Evolutionary conservation across 2,888 invertebrate species (phyloP).

Genomic region (Lasioglossum figueresi): DNA sequence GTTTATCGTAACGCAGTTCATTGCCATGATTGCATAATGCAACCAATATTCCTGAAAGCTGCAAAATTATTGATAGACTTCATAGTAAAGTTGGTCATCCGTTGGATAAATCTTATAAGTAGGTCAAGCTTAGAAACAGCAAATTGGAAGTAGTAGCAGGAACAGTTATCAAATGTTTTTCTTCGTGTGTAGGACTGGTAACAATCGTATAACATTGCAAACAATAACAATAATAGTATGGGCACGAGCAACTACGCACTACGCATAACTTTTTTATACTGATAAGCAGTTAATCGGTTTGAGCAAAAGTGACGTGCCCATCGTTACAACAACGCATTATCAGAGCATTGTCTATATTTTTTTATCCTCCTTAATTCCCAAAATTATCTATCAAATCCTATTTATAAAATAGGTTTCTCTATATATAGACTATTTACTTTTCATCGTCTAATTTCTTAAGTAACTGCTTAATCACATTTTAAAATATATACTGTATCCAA

Average conservation of each 20-base stretch:
- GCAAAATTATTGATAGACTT: constrained; percentile 17
- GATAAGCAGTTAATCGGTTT: constrained; percentile 36
- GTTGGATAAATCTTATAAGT: constrained; percentile 70
- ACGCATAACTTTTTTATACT: constrained; percentile 13
- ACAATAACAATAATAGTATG: constrained; percentile 26
- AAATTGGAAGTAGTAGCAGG: constrained; percentile 71
- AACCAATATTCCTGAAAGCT: constrained; percentile 9
- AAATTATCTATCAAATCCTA: not conserved
- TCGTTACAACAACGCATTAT: constrained; percentile 22
- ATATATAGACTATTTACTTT: not conserved
- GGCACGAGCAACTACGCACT: constrained; percentile 26
- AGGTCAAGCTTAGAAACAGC: constrained; percentile 77
- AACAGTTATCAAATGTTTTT: constrained; percentile 70
- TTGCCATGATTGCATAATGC: not conserved
- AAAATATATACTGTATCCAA: not conserved
- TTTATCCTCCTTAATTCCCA: not conserved
- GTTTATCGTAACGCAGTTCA: not conserved
- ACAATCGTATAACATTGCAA: constrained; percentile 29
- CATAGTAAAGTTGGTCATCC: constrained; percentile 36
- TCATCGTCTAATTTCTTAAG: not conserved
- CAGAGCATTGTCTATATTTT: not conserved
- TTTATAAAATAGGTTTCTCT: constrained; percentile 2
- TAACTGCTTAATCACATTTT: not conserved
- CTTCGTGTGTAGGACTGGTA: constrained; percentile 33
- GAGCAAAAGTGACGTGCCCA: not conserved